These are phyloP conservation scores for Apodemus speciosus DNA, from an alignment of 2,113 vertebrate genomes.

Conservation along the genomic window DNA sequence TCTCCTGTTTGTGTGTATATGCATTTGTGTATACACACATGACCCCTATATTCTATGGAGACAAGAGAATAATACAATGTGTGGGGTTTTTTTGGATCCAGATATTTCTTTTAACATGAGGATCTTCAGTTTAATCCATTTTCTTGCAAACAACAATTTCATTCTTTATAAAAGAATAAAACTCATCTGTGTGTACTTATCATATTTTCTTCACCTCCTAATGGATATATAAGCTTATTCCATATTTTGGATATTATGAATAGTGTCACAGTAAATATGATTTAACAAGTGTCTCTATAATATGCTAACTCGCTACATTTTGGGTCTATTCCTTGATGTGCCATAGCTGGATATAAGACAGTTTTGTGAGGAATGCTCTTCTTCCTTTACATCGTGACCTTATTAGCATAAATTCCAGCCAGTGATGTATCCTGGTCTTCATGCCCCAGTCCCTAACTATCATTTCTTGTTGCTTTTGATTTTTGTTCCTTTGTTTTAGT, in stretches of 20 bases:
- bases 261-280: not conserved
- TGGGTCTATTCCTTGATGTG: too few species aligned
- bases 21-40: not conserved
- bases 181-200: not conserved
- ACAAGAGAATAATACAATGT: not conserved
- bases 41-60: not conserved
- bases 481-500: not conserved
- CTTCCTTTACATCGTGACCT: not conserved
- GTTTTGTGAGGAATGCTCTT: not conserved
- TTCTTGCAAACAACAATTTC: not conserved
- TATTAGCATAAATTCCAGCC: not conserved
- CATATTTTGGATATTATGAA: not conserved
- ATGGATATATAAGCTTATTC: not conserved
- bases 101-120: not conserved
- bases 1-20: too few species aligned
- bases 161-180: not conserved
- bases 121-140: not conserved
- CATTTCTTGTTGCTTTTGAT: not conserved
- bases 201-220: not conserved
- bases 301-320: not conserved
- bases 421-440: too few species aligned
- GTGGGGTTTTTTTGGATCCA: not conserved
- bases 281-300: not conserved
- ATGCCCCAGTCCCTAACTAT: not conserved
- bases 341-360: too few species aligned